Base-by-base conservation (phyloP, 2,113 vertebrate genomes). In the Desmodus rotundus region DNA sequence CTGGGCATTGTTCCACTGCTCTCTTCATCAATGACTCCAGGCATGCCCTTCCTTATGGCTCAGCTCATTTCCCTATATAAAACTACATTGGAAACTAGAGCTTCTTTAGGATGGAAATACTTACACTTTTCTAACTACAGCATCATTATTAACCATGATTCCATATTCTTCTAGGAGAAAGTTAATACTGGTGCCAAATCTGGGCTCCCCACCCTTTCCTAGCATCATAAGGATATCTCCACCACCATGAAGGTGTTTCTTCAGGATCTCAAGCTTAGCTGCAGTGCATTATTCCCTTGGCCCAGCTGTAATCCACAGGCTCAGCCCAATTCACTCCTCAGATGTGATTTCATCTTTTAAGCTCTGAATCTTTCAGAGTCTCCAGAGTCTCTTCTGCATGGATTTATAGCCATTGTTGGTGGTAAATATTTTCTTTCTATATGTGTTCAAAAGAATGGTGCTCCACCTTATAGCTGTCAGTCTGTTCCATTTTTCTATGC, bases 71-170 rank as follows among this genome's bases (percentile, higher is more conserved):
- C 99, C 80, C 98, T 99, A 97, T 99, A 99, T 91, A 99, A 97
- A 67, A 99, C 99, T 89, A 99, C 99, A 94, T 99, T 99, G 93
- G 99, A 99, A 91, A 99, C 99, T 0, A 99, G 98, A 0, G 99
- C 99, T 98, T 99, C 99, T 97, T 99, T 99, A 4, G 99, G 99
- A 96, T 99, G 99, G 96, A 99, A 99, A 97, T 99, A 99, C 96
- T 99, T 99, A 99, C 0, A 99, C 99, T 84, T 99, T 99, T 97
- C 99, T 98, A 92, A 99, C 98, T 70, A 99, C 99, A 86, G 99
- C 98, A 98, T 99, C 99, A 76, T 98, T 99, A 97, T 99, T 99
- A 92, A 99, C 98, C 99, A 99, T 98, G 87, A 99, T 98, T 56
- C 99, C 99, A 72, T 99, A 99, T 83, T 99, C 99, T 98, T 99